Base-by-base conservation (phyloP, 2,888 invertebrate genomes). In the Oligia latruncula region DNA sequence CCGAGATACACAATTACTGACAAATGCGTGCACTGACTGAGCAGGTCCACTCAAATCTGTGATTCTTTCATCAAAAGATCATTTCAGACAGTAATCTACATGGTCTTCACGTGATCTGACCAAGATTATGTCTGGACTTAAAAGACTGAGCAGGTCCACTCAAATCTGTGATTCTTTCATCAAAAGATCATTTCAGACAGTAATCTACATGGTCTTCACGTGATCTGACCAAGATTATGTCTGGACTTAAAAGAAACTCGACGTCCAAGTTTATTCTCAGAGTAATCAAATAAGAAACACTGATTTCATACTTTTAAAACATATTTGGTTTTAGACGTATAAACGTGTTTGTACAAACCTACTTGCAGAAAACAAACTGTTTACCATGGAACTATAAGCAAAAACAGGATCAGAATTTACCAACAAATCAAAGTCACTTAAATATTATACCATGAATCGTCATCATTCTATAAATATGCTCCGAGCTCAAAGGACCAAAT, bases 401-500 rank as follows among this genome's bases (percentile, higher is more conserved):
- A 70, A 52, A 35, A 35, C 20, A 70, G 35, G 13, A 52, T 55
- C 35, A 55, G 5, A 35, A 55, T 46, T 55, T 60, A 83, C 23
- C n/a, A 66, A 35, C 60, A 71, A 46, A 62, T 40, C 29, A 0
- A 70, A 17, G 5, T 60, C 15, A 46, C 49, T 20, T n/a, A 0
- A 70, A 71, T 62, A 52, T 29, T 58, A 68, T 13, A 65, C 13
- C 68, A 8, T 35, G 13, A 55, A 46, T 35, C 20, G 23, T 20
- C 23, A 73, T 17, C 49, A 66, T 74, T 67, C 49, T 13, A 40
- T 20, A 67, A 58, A 55, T 29, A 66, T 9, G 17, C 43, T n/a
- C 15, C 23, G 15, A 35, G 43, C 66, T 66, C 23, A 71, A 75
- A 76, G 55, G 4, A 68, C 67, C 67, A 68, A 86, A 78, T 71